These are phyloP conservation scores for Leguminivora glycinivorella DNA, from an alignment of 1,140 invertebrate genomes.

Conservation along the genomic window DNA sequence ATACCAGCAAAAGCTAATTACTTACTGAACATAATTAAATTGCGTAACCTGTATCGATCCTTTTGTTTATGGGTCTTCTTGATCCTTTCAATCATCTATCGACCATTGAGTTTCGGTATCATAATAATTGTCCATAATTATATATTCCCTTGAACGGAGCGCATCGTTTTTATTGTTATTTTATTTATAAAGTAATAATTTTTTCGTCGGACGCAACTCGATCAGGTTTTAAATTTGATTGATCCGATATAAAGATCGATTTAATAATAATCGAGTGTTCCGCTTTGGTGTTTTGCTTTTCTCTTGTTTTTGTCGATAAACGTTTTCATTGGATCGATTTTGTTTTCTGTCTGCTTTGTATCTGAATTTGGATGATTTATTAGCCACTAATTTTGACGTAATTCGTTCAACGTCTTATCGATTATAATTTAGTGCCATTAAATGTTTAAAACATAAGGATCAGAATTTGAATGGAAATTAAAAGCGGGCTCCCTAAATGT, in stretches of 20 bases:
- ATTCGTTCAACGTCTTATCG: conserved; percentile 32
- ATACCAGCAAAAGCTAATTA: conserved; percentile 74
- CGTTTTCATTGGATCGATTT: conserved; percentile 51
- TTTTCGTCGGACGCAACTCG: conserved; percentile 67
- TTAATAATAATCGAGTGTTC: conserved; percentile 70
- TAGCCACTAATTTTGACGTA: conserved; percentile 42
- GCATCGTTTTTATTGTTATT: conserved; percentile 79
- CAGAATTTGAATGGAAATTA: conserved; percentile 7
- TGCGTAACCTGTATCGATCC: conserved; percentile 74
- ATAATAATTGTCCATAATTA: conserved; percentile 79
- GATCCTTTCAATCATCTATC: conserved; percentile 78
- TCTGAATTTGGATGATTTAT: conserved; percentile 49
- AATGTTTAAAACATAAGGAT: conserved; percentile 29
- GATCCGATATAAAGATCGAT: conserved; percentile 76
- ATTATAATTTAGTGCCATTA: conserved; percentile 30
- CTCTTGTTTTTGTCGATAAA: conserved; percentile 58
- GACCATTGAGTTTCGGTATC: conserved; percentile 74
- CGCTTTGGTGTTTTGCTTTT: conserved; percentile 52
- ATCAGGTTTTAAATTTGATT: conserved; percentile 77
- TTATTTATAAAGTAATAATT: conserved; percentile 79
- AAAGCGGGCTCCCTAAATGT: conserved; percentile 41
- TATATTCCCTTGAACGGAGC: conserved; percentile 73
- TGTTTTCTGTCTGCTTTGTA: conserved; percentile 47
- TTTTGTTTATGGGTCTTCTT: conserved; percentile 76
- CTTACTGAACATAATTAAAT: conserved; percentile 67